A percentile compares a stretch with the other conserved stretches of the same genome.
Conservation (phyloP, 1,140 invertebrate genomes). For the Pantala flavescens region DNA sequence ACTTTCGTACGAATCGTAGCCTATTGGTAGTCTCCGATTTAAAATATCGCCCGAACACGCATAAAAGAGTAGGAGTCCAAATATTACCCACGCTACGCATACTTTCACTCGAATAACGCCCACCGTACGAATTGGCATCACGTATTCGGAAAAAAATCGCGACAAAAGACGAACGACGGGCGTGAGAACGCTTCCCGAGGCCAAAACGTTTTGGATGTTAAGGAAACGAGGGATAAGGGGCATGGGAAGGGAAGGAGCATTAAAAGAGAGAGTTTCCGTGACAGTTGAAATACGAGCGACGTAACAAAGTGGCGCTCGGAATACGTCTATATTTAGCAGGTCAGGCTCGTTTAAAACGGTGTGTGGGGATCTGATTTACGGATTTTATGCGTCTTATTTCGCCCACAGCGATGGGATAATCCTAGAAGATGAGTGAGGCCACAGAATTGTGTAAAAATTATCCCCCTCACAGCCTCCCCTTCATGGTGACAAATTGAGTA, state of each 20-base stretch:
- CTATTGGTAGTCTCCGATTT: too few relatives aligned
- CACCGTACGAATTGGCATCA: too few relatives aligned
- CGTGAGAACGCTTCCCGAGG: too few relatives aligned
- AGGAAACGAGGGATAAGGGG: neutral
- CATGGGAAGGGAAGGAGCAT: neutral
- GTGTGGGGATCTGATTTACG: neutral
- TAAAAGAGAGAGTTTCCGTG: neutral
- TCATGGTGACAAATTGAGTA: neutral
- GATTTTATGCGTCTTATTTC: neutral
- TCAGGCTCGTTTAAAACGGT: neutral
- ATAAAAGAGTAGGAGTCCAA: too few relatives aligned
- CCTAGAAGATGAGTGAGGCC: neutral
- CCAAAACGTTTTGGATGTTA: too few relatives aligned
- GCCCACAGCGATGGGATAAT: neutral
- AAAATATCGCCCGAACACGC: too few relatives aligned
- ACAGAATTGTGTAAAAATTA: neutral
- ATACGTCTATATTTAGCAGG: neutral
- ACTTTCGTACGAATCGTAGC: too few relatives aligned
- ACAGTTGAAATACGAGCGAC: slow-evolving; percentile 3
- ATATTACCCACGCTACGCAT: too few relatives aligned
- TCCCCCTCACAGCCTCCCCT: neutral
- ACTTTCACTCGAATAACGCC: too few relatives aligned
- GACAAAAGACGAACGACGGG: too few relatives aligned
- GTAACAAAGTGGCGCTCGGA: neutral
- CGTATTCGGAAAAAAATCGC: too few relatives aligned